A percentile compares a stretch with the other conserved stretches of the same genome.
These are phyloP conservation scores for Falco naumanni DNA, from an alignment of 2,797 vertebrate genomes.

Conservation along the genomic window DNA sequence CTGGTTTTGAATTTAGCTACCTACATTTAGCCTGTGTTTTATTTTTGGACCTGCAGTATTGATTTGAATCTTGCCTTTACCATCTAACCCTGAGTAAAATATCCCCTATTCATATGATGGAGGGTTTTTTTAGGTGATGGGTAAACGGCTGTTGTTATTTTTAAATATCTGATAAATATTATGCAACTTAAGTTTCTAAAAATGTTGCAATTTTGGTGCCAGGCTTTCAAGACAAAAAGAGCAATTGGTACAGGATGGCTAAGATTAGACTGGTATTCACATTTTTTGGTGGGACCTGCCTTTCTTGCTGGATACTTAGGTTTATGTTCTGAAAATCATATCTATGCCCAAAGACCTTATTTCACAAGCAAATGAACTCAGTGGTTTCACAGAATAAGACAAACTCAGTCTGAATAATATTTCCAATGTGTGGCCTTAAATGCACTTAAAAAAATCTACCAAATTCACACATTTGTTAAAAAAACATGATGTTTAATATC, in stretches of 20 bases:
- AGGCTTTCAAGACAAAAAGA: neutral
- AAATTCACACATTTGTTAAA: neutral
- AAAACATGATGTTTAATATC: accelerated
- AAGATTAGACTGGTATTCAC: neutral
- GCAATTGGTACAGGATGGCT: neutral
- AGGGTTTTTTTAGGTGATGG: neutral
- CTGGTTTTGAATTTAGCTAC: neutral
- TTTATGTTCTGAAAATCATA: neutral
- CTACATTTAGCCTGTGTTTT: neutral
- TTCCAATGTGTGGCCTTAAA: neutral
- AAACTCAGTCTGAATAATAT: neutral
- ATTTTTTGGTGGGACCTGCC: neutral
- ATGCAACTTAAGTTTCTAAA: neutral
- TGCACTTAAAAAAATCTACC: neutral
- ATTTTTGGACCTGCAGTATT: neutral
- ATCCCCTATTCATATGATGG: accelerated
- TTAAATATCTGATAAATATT: neutral
- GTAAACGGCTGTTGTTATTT: neutral
- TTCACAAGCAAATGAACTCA: neutral
- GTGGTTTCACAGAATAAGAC: neutral
- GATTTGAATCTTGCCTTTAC: neutral
- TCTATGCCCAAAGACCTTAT: neutral
- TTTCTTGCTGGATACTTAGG: neutral
- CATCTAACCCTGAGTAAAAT: neutral
- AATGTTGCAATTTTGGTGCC: neutral